These are phyloP conservation scores for Sinohyriopsis cumingii DNA, from an alignment of 2,888 invertebrate genomes.

Conservation along the genomic window DNA sequence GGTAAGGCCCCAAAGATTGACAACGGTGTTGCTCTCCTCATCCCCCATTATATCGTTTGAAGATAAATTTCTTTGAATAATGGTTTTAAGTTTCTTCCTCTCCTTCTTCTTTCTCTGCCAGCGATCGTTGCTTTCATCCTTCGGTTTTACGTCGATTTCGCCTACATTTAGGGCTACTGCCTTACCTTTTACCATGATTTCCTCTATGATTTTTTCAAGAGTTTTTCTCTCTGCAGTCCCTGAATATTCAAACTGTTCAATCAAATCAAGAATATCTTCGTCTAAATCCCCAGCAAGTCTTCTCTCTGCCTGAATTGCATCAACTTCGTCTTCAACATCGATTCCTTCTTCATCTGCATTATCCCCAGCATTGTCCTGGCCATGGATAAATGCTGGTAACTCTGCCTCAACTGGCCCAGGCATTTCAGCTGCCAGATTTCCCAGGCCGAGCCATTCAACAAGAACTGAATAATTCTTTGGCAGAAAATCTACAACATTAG, in stretches of 20 bases:
- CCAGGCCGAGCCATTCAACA: slow-evolving; percentile 49
- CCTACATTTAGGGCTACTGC: slow-evolving; percentile 28
- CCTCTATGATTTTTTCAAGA: slow-evolving; percentile 6
- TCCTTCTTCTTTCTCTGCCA: slow-evolving; percentile 24
- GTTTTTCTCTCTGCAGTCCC: too few relatives aligned
- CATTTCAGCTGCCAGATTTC: slow-evolving; percentile 31
- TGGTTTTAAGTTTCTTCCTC: slow-evolving; percentile 34
- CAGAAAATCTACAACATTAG: slow-evolving; percentile 16
- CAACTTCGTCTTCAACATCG: slow-evolving; percentile 41
- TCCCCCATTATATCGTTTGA: slow-evolving; percentile 44
- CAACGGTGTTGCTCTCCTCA: slow-evolving; percentile 38
- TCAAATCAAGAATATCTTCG: too few relatives aligned
- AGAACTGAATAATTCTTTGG: slow-evolving; percentile 28
- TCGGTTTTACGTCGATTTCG: slow-evolving; percentile 17
- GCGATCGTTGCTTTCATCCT: slow-evolving; percentile 12
- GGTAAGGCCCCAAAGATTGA: slow-evolving; percentile 54
- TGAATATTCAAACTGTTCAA: too few relatives aligned
- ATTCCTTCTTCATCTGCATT: slow-evolving; percentile 39
- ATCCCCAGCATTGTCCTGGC: slow-evolving; percentile 12
- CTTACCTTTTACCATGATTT: slow-evolving; percentile 8
- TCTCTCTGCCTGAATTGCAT: slow-evolving; percentile 18
- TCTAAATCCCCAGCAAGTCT: too few relatives aligned
- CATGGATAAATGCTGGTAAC: background rate
- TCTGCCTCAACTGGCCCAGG: background rate
- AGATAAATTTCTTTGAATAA: slow-evolving; percentile 33